phyloP scores from a whole-genome alignment of 2,797 vertebrate species.

The Hemibagrus guttatus region DNA sequence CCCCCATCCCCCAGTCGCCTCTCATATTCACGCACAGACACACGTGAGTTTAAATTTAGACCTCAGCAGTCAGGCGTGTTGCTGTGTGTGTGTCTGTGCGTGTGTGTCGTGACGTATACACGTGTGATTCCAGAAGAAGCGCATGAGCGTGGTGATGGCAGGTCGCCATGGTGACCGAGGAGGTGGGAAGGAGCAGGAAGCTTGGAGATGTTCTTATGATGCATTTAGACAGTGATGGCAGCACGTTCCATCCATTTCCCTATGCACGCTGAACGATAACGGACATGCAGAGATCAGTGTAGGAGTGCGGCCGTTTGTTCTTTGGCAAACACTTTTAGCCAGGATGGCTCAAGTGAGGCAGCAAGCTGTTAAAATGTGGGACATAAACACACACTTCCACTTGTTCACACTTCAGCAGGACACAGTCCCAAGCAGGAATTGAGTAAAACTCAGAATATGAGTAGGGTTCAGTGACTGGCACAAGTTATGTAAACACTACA shows the following conservation, averaged over 20 bases:
- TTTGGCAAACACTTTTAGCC: constrained; percentile 14
- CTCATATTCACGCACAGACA: constrained; percentile 7
- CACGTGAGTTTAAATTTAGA: constrained; percentile 55
- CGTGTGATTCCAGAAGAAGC: constrained; percentile 37
- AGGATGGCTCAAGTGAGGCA: neutral
- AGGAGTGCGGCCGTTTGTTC: neutral
- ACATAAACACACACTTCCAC: constrained; percentile 2
- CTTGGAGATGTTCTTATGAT: constrained; percentile 25
- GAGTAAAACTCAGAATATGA: neutral
- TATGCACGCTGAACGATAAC: neutral
- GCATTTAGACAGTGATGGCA: constrained; percentile 29
- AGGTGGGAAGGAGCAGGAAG: constrained; percentile 39
- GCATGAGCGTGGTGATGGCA: constrained; percentile 42
- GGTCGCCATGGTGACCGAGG: constrained; percentile 55
- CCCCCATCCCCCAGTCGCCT: neutral
- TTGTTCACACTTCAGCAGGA: constrained; percentile 20
- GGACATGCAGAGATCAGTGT: neutral
- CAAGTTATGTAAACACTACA: neutral
- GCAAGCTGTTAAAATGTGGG: constrained; percentile 1
- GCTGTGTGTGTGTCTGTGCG: neutral
- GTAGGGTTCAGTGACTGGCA: neutral
- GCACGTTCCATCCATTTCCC: neutral
- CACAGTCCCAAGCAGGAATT: neutral
- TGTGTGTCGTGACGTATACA: constrained; percentile 40
- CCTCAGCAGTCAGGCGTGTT: constrained; percentile 23